Base-by-base conservation (phyloP, 2,113 vertebrate genomes). In the Hylia prasina region DNA sequence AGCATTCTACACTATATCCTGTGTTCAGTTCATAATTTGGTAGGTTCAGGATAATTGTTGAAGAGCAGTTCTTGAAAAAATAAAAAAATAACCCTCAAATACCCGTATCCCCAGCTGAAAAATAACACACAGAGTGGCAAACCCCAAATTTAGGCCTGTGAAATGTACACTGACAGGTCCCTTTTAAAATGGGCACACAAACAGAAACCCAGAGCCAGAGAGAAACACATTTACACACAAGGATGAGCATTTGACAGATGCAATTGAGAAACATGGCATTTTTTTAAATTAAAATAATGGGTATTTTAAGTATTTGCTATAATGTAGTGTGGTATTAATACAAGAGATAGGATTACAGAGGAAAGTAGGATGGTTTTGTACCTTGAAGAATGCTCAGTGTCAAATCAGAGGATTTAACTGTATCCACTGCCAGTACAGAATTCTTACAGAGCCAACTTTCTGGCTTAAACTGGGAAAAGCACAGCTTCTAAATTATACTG, bases 161-260 rank as follows among this genome's bases (percentile, higher is more conserved):
- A 89, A 47, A 48, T 3, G 4, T 54, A 47, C 0, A 0, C 20
- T 1, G 1, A 63, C 18, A 39, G 15, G 30, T 35, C 35, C 28
- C 44, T 64, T 75, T 71, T 48, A 1, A n/a, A 84, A 93, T 64
- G 24, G 40, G 15, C 37, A 53, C 44, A 71, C 7, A 15, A n/a
- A 54, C 20, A 47, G 42, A 70, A 82, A 64, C n/a, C 30, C 40
- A 87, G 31, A 35, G 5, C 11, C 28, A 57, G 42, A 65, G 19
- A 42, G 37, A 85, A 88, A 31, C 6, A 17, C 1, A 5, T 44
- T 82, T 53, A 47, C 13, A 45, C 53, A 68, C 28, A 40, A 24
- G 31, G 31, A 48, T 24, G 54, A 42, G 13, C 30, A 63, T 50
- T 28, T n/a, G 33, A 84, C 64, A 89, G 76, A 69, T 10, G 28